Evolutionary conservation across 2,797 vertebrate species (phyloP).

Genomic region (Phoebastria nigripes): DNA sequence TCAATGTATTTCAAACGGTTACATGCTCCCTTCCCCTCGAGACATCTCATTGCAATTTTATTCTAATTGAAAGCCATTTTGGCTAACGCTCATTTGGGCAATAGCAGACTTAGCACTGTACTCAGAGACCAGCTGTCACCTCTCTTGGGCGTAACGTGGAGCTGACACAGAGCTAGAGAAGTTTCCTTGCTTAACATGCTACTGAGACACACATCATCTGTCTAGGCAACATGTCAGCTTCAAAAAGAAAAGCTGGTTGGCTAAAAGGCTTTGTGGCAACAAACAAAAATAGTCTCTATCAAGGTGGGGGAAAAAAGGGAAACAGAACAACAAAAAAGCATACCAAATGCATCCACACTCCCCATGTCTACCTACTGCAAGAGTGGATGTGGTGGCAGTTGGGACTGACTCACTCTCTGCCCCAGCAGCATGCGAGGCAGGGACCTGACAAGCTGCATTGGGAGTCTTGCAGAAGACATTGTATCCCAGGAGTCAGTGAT

Average conservation of each 20-base stretch:
- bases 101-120: background rate
- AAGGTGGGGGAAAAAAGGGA: background rate
- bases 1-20: background rate
- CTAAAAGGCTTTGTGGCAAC: background rate
- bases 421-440: fast-evolving
- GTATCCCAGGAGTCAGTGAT: background rate
- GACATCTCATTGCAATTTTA: background rate
- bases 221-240: background rate
- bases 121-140: background rate
- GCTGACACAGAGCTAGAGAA: background rate
- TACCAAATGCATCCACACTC: background rate
- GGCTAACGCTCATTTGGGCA: background rate
- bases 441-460: background rate
- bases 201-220: background rate
- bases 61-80: background rate
- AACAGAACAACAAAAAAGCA: background rate
- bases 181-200: background rate
- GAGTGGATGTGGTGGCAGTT: background rate
- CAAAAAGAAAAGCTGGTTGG: background rate
- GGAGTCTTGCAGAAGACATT: background rate
- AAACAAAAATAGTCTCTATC: background rate
- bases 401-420: background rate
- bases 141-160: background rate
- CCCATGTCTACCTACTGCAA: background rate
- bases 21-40: background rate